Percentiles rank a stretch among this genome's conserved stretches.
These are phyloP conservation scores for Rallus limicola DNA, from an alignment of 2,113 vertebrate genomes.

Conservation along the genomic window DNA sequence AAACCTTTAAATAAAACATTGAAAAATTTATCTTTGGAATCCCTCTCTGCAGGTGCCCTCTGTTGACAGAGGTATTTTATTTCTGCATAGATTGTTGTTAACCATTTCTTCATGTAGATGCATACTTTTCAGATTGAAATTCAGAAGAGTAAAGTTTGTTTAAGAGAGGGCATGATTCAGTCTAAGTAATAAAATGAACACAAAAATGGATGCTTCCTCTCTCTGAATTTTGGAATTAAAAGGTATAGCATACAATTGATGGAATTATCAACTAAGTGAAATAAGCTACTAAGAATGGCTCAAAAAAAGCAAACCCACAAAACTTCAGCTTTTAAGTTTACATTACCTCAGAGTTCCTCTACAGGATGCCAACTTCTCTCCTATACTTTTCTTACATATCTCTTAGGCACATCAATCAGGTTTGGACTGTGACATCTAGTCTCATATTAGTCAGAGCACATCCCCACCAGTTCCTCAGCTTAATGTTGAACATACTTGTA, in stretches of 20 bases:
- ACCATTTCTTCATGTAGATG: neutral
- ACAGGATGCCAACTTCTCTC: neutral
- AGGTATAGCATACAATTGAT: neutral
- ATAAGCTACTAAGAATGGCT: neutral
- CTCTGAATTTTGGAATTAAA: neutral
- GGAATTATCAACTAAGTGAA: neutral
- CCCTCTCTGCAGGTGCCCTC: neutral
- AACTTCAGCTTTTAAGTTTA: neutral
- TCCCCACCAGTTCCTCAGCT: neutral
- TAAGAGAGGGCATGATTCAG: neutral
- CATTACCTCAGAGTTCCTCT: neutral
- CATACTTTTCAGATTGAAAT: neutral
- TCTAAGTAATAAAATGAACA: neutral
- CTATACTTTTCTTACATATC: neutral
- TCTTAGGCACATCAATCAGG: neutral
- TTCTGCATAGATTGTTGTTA: neutral
- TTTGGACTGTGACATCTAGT: neutral
- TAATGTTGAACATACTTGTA: neutral
- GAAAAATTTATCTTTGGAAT: neutral
- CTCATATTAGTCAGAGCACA: neutral
- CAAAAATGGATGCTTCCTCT: neutral
- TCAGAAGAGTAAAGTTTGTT: neutral
- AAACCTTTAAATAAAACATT: neutral
- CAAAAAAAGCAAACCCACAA: neutral
- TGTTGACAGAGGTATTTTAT: neutral